Conservation (phyloP, 2,797 vertebrate species). For the Hydrocynus forskahlii region DNA sequence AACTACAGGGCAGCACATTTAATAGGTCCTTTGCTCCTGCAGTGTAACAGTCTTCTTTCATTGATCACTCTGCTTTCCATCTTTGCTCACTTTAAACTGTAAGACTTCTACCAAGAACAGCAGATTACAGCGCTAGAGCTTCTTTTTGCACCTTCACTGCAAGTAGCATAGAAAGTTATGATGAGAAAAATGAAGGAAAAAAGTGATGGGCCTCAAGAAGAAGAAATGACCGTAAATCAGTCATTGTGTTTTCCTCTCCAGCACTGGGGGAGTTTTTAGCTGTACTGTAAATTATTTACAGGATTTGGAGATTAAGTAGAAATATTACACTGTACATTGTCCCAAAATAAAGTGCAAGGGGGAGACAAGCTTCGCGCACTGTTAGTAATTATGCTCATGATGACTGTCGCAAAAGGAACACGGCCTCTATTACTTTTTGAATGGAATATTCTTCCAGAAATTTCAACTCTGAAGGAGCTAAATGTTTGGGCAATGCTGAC, state of each 20-base stretch:
- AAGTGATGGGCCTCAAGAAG: too few species aligned
- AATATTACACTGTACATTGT: background rate
- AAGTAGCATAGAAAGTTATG: background rate
- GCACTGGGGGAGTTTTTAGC: background rate
- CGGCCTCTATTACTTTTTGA: too few species aligned
- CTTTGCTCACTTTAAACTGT: background rate
- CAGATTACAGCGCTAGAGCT: constrained; percentile 4
- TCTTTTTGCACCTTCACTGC: background rate
- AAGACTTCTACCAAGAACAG: background rate
- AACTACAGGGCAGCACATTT: background rate
- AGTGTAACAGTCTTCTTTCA: background rate
- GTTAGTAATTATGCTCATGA: too few species aligned
- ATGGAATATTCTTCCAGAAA: too few species aligned
- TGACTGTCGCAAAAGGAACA: too few species aligned
- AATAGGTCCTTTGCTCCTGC: background rate
- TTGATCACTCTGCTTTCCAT: background rate
- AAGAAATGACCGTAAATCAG: background rate
- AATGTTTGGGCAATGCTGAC: too few species aligned
- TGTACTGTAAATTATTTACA: background rate
- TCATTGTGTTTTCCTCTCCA: background rate
- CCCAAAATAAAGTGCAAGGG: too few species aligned
- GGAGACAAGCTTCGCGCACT: too few species aligned
- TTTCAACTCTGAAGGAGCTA: too few species aligned
- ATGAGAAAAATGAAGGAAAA: background rate
- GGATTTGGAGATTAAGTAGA: background rate